Conservation (phyloP, 1,140 invertebrate species). For the Pantala flavescens region DNA sequence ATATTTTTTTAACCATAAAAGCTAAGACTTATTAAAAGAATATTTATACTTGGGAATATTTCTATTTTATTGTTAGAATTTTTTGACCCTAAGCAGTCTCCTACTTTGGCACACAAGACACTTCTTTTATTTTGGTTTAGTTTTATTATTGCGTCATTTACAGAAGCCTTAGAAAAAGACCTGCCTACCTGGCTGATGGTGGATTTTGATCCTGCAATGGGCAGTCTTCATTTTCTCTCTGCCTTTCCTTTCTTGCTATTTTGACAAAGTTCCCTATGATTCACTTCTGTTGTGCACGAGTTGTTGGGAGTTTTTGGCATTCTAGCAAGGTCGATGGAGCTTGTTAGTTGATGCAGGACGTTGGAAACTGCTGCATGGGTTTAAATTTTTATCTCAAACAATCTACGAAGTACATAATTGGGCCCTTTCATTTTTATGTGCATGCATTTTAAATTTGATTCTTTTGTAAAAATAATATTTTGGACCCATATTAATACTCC, state of each 20-base stretch:
- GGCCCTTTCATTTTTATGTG: neutral
- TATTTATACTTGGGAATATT: neutral
- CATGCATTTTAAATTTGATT: neutral
- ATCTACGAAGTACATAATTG: neutral
- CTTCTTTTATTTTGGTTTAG: slow-evolving; percentile 1
- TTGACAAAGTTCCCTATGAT: neutral
- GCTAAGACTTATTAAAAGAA: neutral
- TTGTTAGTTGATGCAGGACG: slow-evolving; percentile 4
- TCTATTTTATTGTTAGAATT: neutral
- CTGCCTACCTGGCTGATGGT: neutral
- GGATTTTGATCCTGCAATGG: neutral
- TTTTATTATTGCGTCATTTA: slow-evolving; percentile 2
- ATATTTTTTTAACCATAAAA: neutral
- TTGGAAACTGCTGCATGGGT: slow-evolving; percentile 7
- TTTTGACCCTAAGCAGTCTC: slow-evolving; percentile 2
- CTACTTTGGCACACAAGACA: neutral
- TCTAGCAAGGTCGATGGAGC: slow-evolving; percentile 3
- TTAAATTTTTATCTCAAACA: neutral
- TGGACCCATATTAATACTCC: neutral
- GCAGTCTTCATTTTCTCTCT: neutral
- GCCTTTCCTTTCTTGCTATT: neutral
- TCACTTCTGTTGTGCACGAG: neutral
- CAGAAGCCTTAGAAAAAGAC: neutral
- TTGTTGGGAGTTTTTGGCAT: neutral
- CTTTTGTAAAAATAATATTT: neutral